Percentiles rank a stretch among this genome's conserved stretches.
Evolutionary conservation across 1,140 invertebrate species (phyloP).

Genomic region (Vollenhovia emeryi): DNA sequence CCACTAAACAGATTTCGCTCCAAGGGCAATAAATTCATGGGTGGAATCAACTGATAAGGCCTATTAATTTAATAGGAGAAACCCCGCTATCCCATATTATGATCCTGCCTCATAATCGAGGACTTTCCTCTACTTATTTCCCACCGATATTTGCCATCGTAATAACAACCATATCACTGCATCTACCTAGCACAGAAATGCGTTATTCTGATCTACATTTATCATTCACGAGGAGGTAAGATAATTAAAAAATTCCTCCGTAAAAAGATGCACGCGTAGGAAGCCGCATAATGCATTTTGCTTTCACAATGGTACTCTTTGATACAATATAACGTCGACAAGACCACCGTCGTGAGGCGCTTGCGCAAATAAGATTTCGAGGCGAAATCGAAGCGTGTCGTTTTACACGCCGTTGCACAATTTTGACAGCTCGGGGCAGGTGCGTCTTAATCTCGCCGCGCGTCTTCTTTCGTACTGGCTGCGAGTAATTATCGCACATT

Average conservation of each 20-base stretch:
- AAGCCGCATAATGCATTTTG: neutral
- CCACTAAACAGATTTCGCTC: no score
- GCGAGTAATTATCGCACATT: conserved; percentile 19
- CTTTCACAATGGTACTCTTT: neutral
- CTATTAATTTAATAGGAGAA: no score
- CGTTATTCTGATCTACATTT: neutral
- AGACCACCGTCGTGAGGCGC: neutral
- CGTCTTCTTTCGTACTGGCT: neutral
- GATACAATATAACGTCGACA: neutral
- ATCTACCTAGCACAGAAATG: neutral
- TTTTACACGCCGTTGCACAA: neutral
- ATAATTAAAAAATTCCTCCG: neutral
- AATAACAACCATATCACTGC: neutral
- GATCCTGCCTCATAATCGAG: no score
- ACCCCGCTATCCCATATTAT: no score
- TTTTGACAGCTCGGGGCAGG: neutral
- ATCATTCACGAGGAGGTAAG: neutral
- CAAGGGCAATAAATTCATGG: no score
- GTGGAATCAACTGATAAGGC: no score
- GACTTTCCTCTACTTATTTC: no score
- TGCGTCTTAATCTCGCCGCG: neutral
- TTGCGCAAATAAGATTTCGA: neutral
- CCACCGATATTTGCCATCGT: neutral
- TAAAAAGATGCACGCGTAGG: neutral
- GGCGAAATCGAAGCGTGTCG: neutral